Base-by-base conservation (phyloP, 2,888 invertebrate species). In the Tenthredo notha region DNA sequence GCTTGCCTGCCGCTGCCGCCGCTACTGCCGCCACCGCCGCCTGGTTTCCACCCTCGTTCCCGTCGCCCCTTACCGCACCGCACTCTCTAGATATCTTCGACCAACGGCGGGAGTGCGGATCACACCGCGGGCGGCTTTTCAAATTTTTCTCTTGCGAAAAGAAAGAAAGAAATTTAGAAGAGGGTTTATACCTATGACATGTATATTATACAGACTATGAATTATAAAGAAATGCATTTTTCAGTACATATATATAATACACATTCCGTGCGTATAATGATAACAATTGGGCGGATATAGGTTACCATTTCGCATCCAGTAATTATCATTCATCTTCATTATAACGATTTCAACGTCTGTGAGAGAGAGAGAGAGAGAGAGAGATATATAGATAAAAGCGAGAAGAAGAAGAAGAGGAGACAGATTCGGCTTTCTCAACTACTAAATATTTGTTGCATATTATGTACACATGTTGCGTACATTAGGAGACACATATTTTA, bases 11-110 rank as follows among this genome's bases (percentile, higher is more conserved):
- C 77, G 72, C 47, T 83, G 77, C 61, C 54, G 29, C 84, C n/a
- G n/a, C n/a, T 74, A 74, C 72, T 29, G 7, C 84, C 40, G 58
- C 67, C 67, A 29, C 25, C 12, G 29, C 29, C 21, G 67, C 72
- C 43, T 72, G 10, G n/a, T 33, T n/a, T 43, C 72, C 85, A 82
- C 77, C 84, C 85, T 25, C 9, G 7, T 12, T 54, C 40, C 61
- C 5, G 7, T 21, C 25, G 0, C 18, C 29, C 7, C 18, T 15
- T 21, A 37, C 82, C 67, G 43, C 70, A 43, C 47, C 33, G 50
- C 33, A 12, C 33, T 84, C 61, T 74, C 21, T 21, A 21, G 67
- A 43, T n/a, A 3, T 74, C 54, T 83, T 77, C 61, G 43, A 40
- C 84, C 65, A 83, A 61, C 83, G 40, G 61, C 29, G 67, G 33